These are phyloP conservation scores for Ia io DNA, from an alignment of 2,113 vertebrate genomes.

Conservation along the genomic window DNA sequence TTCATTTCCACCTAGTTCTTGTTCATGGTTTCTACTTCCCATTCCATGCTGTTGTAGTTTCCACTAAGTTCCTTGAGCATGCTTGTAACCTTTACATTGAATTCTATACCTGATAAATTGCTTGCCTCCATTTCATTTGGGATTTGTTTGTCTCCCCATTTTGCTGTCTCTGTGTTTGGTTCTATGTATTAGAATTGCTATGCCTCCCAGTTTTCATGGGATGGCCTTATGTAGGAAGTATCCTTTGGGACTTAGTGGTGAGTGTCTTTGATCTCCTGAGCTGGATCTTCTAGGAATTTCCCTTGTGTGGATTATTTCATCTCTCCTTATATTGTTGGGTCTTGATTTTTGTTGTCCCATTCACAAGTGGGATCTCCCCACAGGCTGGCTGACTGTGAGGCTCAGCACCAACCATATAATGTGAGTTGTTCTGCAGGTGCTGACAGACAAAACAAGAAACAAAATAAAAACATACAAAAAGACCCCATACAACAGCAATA, in stretches of 20 bases:
- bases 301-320: not conserved
- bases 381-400: not conserved
- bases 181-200: not conserved
- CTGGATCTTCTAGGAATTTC: not conserved
- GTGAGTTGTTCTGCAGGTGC: not conserved
- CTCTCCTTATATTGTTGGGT: not conserved
- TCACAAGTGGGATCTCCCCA: not conserved
- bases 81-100: not conserved
- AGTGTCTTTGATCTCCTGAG: not conserved
- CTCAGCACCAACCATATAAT: not conserved
- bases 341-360: not conserved
- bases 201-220: not conserved
- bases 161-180: not conserved
- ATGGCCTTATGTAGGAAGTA: not conserved
- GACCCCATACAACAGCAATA: not conserved
- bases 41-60: not conserved
- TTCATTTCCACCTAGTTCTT: not conserved
- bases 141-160: not conserved
- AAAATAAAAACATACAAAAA: not conserved
- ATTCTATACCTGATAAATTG: not conserved
- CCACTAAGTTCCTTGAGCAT: not conserved
- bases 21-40: not conserved
- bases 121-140: not conserved
- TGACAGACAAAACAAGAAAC: not conserved
- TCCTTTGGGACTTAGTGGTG: not conserved